Percentiles rank a stretch among this genome's conserved stretches.
Conservation (phyloP, 2,888 invertebrate species). For the Tenthredo amoena region DNA sequence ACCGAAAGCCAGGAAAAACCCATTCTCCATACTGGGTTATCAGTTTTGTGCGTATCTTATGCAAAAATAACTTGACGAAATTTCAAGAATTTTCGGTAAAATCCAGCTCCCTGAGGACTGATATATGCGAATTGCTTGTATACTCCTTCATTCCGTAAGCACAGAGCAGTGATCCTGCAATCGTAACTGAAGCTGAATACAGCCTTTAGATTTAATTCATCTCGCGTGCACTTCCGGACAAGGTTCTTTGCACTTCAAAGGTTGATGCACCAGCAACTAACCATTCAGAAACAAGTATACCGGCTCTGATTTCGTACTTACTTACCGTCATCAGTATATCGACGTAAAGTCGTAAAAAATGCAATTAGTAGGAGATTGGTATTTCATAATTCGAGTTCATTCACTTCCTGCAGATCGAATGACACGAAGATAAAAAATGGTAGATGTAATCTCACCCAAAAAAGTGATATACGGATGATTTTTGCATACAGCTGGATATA, state of each 20-base stretch:
- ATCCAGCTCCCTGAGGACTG: background rate
- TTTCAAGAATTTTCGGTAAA: background rate
- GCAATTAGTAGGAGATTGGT: background rate
- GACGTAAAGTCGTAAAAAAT: background rate
- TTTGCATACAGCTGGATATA: background rate
- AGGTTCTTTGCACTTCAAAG: constrained; percentile 21
- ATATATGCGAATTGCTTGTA: background rate
- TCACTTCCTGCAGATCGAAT: background rate
- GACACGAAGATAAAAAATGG: background rate
- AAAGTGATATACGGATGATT: background rate
- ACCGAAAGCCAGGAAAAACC: background rate
- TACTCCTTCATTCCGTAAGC: background rate
- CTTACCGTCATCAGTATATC: background rate
- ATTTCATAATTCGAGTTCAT: background rate
- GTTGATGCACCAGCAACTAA: background rate
- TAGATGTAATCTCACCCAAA: background rate
- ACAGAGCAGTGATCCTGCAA: background rate
- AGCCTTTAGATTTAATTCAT: constrained; percentile 10
- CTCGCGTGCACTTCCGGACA: constrained; percentile 9
- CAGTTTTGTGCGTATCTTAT: background rate
- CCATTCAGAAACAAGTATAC: background rate
- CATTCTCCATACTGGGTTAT: background rate
- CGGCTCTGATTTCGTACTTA: background rate
- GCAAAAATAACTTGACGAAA: background rate
- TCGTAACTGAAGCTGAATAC: background rate